Evolutionary conservation across 2,113 vertebrate genomes (phyloP), one percentile per base, ranked within the genome.

Genomic region (Apteryx mantelli): DNA sequence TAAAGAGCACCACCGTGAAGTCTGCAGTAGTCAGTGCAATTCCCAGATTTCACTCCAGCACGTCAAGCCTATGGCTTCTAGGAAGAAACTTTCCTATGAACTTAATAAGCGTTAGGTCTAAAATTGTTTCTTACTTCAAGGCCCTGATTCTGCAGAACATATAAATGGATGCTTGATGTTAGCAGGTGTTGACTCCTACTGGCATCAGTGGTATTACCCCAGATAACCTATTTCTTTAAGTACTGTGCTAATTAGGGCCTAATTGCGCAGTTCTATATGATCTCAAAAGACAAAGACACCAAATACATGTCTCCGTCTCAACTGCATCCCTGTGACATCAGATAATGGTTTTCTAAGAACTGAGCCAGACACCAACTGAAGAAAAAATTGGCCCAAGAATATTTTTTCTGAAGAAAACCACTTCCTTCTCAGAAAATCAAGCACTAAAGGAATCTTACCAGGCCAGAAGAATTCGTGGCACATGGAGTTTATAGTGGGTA

Each of bases 391-490:
- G 50, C 64, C 61, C 48, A 87, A 53, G 19, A 90, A 60, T 28
- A 13, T 5, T 74, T 64, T 55, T 58, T 32, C 52, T 60, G 73
- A 87, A 86, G 7, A 88, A 66, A 71, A 52, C 60, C 34, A 75
- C 40, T 76, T 81, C 61, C 34, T 96, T 85, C 71, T 42, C 75
- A 60, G 46, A 94, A 88, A 91, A 42, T 9, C 52, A 44, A 81
- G 58, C 5, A 11, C 55, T 17, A 26, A 84, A 77, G 32, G 74
- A 88, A 83, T 88, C 95, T 98, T 98, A 99, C 99, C 99, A 89
- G 99, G 99, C 99, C 99, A 99, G 98, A 99, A 99, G 98, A 99
- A 99, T 87, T 99, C 98, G 2, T 99, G 99, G 96, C 99, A 99
- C 99, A 99, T 99, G 36, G 99, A 99, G 96, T 99, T 99, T 97